Evolutionary conservation across 1,140 invertebrate species (phyloP).

Genomic region (Ooceraea biroi): DNA sequence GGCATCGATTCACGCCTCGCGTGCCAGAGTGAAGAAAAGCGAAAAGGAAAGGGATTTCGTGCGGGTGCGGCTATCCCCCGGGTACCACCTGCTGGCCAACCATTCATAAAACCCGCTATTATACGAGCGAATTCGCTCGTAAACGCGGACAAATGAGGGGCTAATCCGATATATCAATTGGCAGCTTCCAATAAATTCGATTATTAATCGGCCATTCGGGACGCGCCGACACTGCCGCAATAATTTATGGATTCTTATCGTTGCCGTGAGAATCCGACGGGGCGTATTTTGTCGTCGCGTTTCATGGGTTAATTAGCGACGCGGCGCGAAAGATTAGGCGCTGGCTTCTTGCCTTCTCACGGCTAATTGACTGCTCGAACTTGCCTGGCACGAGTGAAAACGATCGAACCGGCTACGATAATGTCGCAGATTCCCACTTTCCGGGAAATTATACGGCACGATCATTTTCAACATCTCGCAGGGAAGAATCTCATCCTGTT

Average conservation of each 20-base stretch:
- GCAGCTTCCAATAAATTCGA: constrained; percentile 60
- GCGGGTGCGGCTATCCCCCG: constrained; percentile 27
- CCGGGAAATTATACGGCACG: background rate
- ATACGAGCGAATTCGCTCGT: constrained; percentile 65
- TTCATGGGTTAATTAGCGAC: constrained; percentile 57
- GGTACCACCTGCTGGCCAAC: constrained; percentile 55
- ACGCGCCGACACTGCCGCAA: constrained; percentile 35
- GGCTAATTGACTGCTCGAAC: constrained; percentile 31
- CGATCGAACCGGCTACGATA: background rate
- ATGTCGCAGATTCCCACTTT: background rate
- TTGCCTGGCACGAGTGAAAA: constrained; percentile 2
- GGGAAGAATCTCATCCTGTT: background rate
- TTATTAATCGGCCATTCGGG: constrained; percentile 57
- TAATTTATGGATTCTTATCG: constrained; percentile 60
- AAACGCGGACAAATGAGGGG: constrained; percentile 65
- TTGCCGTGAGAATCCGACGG: constrained; percentile 30
- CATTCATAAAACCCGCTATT: constrained; percentile 58
- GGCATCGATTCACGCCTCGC: constrained; percentile 20
- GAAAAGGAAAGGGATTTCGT: constrained; percentile 22
- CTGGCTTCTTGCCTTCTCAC: background rate
- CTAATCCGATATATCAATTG: constrained; percentile 72
- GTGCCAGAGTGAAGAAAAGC: background rate
- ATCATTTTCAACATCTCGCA: background rate
- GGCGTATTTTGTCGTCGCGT: constrained; percentile 48
- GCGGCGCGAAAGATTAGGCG: constrained; percentile 43